Base-by-base conservation (phyloP, 2,888 invertebrate genomes). In the Plebejus argus region DNA sequence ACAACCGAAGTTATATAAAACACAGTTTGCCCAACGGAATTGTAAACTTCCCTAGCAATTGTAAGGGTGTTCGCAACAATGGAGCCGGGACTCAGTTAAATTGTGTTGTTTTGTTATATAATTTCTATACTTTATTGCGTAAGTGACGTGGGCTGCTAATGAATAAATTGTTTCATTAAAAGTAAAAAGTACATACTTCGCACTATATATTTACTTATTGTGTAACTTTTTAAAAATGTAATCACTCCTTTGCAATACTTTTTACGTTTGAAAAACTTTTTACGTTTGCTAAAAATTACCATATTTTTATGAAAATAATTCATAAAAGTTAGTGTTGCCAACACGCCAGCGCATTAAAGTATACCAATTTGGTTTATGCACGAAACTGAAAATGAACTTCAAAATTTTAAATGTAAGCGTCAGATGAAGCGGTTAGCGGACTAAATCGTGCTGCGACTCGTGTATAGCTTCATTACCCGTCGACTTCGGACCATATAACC, bases 341-440 rank as follows among this genome's bases (percentile, higher is more conserved):
- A 76, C 80, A 78, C 74, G 79, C 77, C 72, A 78, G 77, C 78
- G 77, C 79, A 79, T 76, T 77, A 78, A 78, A 80, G 76, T 61
- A 78, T 75, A 58, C 72, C 45, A 18, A n/a, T 45, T 70, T 76
- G 77, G 28, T 74, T 74, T 28, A 49, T 53, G 18, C 74, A 74
- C 74, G 74, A 74, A 74, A 74, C 77, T 76, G 70, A 79, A 80
- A 82, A 81, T 78, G 77, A 76, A 78, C 82, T 80, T 80, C 81
- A 81, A 80, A 78, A 78, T 77, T 78, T 70, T 74, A 8, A 28
- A 8, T 49, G 20, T 58, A 81, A 79, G 81, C 78, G 71, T 74
- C 70, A 78, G 79, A 78, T 70, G 76, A 58, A 71, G 71, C 66
- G 79, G 70, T 76, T 35, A 71, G 71, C 66, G 79, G 70, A 76